A percentile compares a stretch with the other conserved stretches of the same genome.
phyloP scores from a whole-genome alignment of 2,888 invertebrate species.

The Caenorhabditis sp. region DNA sequence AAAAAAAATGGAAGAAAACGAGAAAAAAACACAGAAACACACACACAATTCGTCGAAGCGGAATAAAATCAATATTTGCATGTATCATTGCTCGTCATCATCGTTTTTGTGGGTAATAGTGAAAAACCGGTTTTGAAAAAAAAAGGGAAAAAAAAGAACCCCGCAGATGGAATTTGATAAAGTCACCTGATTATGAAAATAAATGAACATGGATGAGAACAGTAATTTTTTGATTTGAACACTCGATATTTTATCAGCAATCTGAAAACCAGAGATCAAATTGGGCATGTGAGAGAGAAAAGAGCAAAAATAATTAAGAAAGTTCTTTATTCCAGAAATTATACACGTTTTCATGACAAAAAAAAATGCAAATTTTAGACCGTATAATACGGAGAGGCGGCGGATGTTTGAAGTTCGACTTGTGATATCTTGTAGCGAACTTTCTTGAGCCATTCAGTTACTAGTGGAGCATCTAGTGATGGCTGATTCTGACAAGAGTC shows the following conservation, averaged over 20 bases:
- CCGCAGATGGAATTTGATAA: background rate
- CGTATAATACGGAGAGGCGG: slow-evolving; percentile 86
- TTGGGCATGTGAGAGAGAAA: background rate
- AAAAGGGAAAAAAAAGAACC: background rate
- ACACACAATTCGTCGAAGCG: slow-evolving; percentile 2
- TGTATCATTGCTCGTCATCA: slow-evolving; percentile 1
- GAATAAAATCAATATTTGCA: slow-evolving; percentile 6
- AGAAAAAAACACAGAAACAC: slow-evolving; percentile 2
- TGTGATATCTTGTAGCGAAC: slow-evolving; percentile 98
- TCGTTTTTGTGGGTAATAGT: background rate
- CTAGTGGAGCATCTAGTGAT: slow-evolving; percentile 72
- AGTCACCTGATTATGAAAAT: background rate
- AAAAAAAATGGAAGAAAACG: slow-evolving; percentile 2
- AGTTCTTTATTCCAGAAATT: background rate
- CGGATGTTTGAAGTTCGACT: slow-evolving; percentile 89
- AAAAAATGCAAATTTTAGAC: slow-evolving; percentile 43
- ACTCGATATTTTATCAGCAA: background rate
- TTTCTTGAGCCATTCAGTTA: slow-evolving; percentile 81
- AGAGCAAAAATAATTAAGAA: slow-evolving; percentile 8
- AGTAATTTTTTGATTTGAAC: too few relatives aligned
- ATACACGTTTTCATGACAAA: background rate
- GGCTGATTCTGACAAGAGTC: slow-evolving; percentile 87
- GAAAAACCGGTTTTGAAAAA: slow-evolving; percentile 30
- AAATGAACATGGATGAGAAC: too few relatives aligned
- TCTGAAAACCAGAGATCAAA: slow-evolving; percentile 7